These are phyloP conservation scores for Drosophila multiciliata DNA, from an alignment of 2,888 invertebrate species.

Conservation along the genomic window DNA sequence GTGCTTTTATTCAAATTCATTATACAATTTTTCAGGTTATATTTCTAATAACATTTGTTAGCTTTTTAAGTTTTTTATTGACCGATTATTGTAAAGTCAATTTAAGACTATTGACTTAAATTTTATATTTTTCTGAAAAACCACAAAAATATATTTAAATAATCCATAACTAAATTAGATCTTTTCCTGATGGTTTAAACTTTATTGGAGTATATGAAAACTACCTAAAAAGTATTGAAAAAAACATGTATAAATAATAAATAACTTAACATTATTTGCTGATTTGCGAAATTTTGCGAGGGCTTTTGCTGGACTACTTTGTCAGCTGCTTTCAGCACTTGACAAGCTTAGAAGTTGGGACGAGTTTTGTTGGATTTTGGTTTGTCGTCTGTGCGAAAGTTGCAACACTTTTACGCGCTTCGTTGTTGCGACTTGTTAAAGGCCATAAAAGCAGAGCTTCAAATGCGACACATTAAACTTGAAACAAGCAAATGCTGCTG, in stretches of 20 bases:
- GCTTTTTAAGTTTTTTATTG: too few relatives aligned
- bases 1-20: too few relatives aligned
- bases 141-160: too few relatives aligned
- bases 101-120: neutral
- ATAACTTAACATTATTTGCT: neutral
- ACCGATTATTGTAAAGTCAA: neutral
- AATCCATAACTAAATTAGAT: too few relatives aligned
- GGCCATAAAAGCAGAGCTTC: slow-evolving; percentile 59
- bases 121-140: too few relatives aligned
- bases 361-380: slow-evolving; percentile 24
- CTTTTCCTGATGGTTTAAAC: too few relatives aligned
- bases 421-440: slow-evolving; percentile 44
- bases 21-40: too few relatives aligned
- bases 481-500: slow-evolving; percentile 47
- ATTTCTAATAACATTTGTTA: too few relatives aligned
- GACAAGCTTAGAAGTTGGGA: slow-evolving; percentile 14
- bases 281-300: neutral
- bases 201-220: too few relatives aligned
- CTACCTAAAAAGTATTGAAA: too few relatives aligned
- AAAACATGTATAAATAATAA: neutral
- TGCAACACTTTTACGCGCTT: slow-evolving; percentile 69
- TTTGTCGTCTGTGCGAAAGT: slow-evolving; percentile 26
- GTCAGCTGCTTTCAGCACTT: slow-evolving; percentile 38
- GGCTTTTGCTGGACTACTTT: slow-evolving; percentile 39
- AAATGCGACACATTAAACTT: slow-evolving; percentile 54